Percentiles rank a stretch among this genome's conserved stretches.
Evolutionary conservation across 2,797 vertebrate species (phyloP).

Genomic region (Chiroxiphia lanceolata): DNA sequence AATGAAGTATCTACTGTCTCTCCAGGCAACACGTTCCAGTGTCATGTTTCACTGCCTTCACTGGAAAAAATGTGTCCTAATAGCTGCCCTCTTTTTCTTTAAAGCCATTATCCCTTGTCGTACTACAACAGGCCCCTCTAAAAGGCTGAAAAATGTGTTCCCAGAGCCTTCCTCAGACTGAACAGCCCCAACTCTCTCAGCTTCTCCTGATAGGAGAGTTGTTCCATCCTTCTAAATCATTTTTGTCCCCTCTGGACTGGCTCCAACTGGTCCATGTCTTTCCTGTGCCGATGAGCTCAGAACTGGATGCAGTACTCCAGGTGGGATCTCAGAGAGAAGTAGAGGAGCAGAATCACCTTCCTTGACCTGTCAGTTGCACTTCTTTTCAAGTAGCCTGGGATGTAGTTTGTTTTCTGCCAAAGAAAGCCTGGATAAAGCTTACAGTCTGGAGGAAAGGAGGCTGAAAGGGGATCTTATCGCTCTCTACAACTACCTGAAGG

Average conservation of each 20-base stretch:
- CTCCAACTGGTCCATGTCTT: too few relatives aligned
- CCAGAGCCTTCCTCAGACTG: background rate
- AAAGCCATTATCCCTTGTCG: background rate
- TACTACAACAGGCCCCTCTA: too few relatives aligned
- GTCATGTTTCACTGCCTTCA: background rate
- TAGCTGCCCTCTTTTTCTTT: background rate
- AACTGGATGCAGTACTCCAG: rapidly evolving
- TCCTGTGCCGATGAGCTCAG: background rate
- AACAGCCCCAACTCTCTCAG: background rate
- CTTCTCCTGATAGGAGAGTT: background rate
- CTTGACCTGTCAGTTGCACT: rapidly evolving
- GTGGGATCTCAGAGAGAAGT: background rate
- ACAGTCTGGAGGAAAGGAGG: background rate
- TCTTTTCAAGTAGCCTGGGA: background rate
- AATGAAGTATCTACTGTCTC: background rate
- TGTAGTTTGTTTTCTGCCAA: background rate
- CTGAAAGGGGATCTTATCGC: background rate
- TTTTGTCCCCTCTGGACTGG: background rate
- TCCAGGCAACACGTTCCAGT: background rate
- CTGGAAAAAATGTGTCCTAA: background rate
- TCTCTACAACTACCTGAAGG: background rate
- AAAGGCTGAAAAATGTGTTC: background rate
- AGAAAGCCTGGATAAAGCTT: background rate
- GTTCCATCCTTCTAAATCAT: background rate
- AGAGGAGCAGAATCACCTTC: background rate